These are phyloP conservation scores for Agelas oroides DNA, from an alignment of 37 sponge, comb jelly and placozoan genomes.

Conservation along the genomic window DNA sequence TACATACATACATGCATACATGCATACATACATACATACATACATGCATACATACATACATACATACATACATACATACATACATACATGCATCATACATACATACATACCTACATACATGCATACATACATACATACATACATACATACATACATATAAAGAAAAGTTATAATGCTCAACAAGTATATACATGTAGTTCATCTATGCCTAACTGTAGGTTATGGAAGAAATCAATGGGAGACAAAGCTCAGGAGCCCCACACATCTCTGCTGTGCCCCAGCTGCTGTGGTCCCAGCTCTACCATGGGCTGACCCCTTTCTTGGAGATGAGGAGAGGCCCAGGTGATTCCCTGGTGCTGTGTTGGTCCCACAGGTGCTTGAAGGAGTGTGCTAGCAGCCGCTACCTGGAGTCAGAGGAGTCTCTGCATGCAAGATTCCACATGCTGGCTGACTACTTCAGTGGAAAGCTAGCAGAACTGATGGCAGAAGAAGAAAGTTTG, in stretches of 20 bases:
- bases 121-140: no score
- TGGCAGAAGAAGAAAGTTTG: neutral
- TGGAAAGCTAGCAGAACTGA: slow-evolving; percentile 13
- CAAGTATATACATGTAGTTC: no score
- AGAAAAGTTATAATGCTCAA: no score
- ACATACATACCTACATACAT: no score
- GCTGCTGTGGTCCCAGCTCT: slow-evolving; percentile 62
- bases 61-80: no score
- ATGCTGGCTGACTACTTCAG: slow-evolving; percentile 69
- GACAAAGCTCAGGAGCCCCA: neutral
- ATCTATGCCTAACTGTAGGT: slow-evolving; percentile 7
- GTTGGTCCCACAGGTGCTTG: slow-evolving; percentile 41
- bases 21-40: no score
- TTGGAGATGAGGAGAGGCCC: slow-evolving; percentile 34
- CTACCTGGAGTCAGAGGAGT: slow-evolving; percentile 30
- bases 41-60: no score
- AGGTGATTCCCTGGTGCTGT: slow-evolving; percentile 33
- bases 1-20: no score
- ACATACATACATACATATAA: no score
- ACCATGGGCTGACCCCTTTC: slow-evolving; percentile 39
- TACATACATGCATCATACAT: no score
- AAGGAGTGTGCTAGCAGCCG: slow-evolving; percentile 13
- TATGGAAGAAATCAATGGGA: slow-evolving; percentile 19
- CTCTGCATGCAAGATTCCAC: neutral
- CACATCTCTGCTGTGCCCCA: slow-evolving; percentile 41